phyloP scores from a whole-genome alignment of 2,113 vertebrate species.

The Lepus europaeus region DNA sequence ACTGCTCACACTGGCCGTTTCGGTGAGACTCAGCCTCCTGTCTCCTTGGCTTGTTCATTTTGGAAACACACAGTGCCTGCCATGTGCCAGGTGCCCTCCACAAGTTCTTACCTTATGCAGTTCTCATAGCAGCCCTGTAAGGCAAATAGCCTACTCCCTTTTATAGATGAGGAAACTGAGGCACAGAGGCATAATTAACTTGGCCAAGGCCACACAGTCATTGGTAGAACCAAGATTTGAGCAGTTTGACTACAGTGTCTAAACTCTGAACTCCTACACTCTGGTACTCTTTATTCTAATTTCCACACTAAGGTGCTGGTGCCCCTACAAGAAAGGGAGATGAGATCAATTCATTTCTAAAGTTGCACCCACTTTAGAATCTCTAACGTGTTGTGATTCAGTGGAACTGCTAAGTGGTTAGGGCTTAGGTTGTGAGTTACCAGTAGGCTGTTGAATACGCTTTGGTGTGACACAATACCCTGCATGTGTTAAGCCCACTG shows the following conservation, averaged over 20 bases:
- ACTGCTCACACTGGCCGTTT: background rate
- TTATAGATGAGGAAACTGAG: slow-evolving; percentile 29
- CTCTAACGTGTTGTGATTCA: slow-evolving; percentile 5
- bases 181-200: background rate
- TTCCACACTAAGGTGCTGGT: background rate
- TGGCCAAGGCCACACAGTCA: background rate
- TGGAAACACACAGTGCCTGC: background rate
- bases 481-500: background rate
- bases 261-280: background rate
- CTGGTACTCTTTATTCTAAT: background rate
- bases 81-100: background rate
- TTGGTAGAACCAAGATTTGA: background rate
- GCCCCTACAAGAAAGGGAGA: background rate
- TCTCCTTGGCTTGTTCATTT: background rate
- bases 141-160: background rate
- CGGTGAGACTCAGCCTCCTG: background rate
- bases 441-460: background rate
- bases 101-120: background rate
- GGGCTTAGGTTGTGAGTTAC: background rate
- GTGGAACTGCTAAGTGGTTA: slow-evolving; percentile 25
- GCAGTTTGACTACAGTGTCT: background rate
- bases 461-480: background rate
- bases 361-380: background rate
- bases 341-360: slow-evolving; percentile 41
- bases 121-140: background rate